Evolutionary conservation across 2,113 vertebrate genomes (phyloP).

Genomic region (Brachyistius frenatus): DNA sequence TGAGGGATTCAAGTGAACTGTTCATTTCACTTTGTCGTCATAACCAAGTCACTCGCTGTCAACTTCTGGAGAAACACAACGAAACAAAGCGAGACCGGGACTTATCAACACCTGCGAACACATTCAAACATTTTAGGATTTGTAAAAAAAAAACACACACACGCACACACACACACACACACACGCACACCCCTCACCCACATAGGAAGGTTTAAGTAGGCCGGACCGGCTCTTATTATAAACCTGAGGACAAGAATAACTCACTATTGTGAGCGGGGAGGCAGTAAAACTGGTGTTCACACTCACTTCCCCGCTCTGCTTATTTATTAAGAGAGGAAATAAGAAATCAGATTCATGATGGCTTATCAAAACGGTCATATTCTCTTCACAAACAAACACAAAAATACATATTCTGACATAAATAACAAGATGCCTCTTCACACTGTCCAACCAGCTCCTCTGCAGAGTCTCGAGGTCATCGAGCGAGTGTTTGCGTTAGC

Average conservation of each 20-base stretch:
- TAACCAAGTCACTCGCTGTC: slow-evolving; percentile 20
- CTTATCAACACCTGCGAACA: not conserved
- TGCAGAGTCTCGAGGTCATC: slow-evolving; percentile 33
- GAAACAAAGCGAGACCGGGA: not conserved
- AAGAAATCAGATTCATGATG: not conserved
- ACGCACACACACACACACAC: slow-evolving; percentile 31
- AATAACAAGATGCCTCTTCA: slow-evolving; percentile 1
- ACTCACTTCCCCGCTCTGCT: slow-evolving; percentile 41
- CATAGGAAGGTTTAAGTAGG: slow-evolving; percentile 41
- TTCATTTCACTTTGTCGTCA: slow-evolving; percentile 18
- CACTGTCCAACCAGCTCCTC: slow-evolving; percentile 27
- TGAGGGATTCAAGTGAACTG: slow-evolving; percentile 35
- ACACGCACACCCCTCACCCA: slow-evolving; percentile 1
- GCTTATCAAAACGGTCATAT: slow-evolving; percentile 11
- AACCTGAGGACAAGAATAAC: slow-evolving; percentile 58
- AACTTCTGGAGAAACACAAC: not conserved
- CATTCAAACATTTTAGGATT: too few relatives aligned
- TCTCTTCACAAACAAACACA: not conserved
- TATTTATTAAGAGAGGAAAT: slow-evolving; percentile 25
- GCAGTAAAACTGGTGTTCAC: slow-evolving; percentile 37
- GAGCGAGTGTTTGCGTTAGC: slow-evolving; percentile 42
- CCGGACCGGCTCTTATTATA: slow-evolving; percentile 53
- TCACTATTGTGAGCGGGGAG: slow-evolving; percentile 34
- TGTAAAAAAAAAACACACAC: not conserved
- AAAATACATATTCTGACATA: slow-evolving; percentile 11